Evolutionary conservation across 2,888 invertebrate species (phyloP), one percentile per base, ranked within the genome.

Genomic region (Aspidiotus destructor): DNA sequence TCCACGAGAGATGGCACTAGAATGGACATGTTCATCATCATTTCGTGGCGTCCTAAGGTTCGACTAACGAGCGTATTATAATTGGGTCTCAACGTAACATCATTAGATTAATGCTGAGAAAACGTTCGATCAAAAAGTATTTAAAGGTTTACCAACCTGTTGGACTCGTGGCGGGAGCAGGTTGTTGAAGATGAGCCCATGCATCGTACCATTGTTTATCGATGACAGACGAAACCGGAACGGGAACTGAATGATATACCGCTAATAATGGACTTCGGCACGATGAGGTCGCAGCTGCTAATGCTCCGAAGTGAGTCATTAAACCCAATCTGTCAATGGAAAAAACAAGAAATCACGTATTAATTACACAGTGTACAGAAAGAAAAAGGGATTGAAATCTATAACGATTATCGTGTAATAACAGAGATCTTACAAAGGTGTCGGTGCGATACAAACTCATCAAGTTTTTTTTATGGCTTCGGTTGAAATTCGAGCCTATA

Each of bases 231-330:
- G 76, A 71, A 61, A 70, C 71, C 53, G 71, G 71, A 69, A 58
- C 70, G 28, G 28, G 28, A 10, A 55, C 70, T 74, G 87, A 87
- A 60, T 85, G 84, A 57, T 87, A 78, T 1, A 86, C 86, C 0
- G 86, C 86, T 75, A 87, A 70, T 62, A 71, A 52, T 15, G 75
- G 75, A 55, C 73, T 75, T 77, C 75, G 74, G 75, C 80, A 74
- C 76, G 80, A 68, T 28, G 28, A 28, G 77, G 80, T 72, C 76
- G 85, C 80, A 42, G 85, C 88, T 0, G 88, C 88, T 69, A 89
- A 78, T 0, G 88, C 88, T 69, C 88, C 88, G 82, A 89, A 87
- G 76, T 89, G 89, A 10, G 89, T 87, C 78, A 89, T 89, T 73
- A 89, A 81, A 57, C 89, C 89, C 80, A 89, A 80, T 78, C 89